These are phyloP conservation scores for Neodon shergylaensis DNA, from an alignment of 2,113 vertebrate species.

Conservation along the genomic window DNA sequence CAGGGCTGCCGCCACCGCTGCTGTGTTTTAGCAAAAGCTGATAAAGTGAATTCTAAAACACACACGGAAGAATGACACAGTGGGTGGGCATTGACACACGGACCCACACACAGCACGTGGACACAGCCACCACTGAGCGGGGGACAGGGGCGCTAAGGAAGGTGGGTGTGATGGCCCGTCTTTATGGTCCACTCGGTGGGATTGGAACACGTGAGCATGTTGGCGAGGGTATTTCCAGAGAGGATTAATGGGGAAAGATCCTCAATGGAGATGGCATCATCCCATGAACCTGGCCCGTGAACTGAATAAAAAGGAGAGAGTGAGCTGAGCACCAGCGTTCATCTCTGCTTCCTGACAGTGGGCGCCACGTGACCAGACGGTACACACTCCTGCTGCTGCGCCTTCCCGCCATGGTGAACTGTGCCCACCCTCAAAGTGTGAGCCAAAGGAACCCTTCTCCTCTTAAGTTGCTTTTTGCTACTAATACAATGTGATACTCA, in stretches of 20 bases:
- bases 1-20: background rate
- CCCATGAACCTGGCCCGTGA: background rate
- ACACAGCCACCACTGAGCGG: background rate
- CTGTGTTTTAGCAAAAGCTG: background rate
- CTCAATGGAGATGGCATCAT: background rate
- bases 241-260: background rate
- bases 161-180: background rate
- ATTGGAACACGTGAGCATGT: background rate
- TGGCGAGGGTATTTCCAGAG: background rate
- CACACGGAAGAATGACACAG: fast-evolving
- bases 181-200: background rate
- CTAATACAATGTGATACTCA: background rate
- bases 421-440: background rate
- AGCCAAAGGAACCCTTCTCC: background rate
- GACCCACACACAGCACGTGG: background rate
- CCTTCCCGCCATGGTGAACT: background rate
- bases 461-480: background rate
- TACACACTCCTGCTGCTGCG: no score
- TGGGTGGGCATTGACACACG: fast-evolving
- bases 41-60: background rate
- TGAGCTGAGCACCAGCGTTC: background rate
- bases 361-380: no score
- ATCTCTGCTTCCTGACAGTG: background rate
- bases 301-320: background rate
- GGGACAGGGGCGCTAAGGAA: background rate